Evolutionary conservation across 2,888 invertebrate genomes (phyloP).

Genomic region (Leptopilina syphax): DNA sequence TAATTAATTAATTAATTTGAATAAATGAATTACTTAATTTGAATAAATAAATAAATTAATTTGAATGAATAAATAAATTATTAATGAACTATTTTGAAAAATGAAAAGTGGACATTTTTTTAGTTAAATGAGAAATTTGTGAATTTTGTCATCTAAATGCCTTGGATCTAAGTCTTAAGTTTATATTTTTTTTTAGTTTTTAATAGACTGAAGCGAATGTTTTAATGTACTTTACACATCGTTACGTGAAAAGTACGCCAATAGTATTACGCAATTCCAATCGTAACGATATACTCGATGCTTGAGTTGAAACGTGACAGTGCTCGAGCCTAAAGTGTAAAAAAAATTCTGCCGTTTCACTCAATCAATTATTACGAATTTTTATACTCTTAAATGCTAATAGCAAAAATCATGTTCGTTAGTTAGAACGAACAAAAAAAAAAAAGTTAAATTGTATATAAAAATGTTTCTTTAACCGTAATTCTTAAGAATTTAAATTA

Average conservation of each 20-base stretch:
- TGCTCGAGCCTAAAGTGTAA: slow-evolving; percentile 19
- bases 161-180: neutral
- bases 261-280: slow-evolving; percentile 39
- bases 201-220: slow-evolving; percentile 24
- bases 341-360: slow-evolving; percentile 24
- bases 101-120: neutral
- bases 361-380: slow-evolving; percentile 36
- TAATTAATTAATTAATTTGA: too few species aligned
- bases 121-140: neutral
- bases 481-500: slow-evolving; percentile 18
- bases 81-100: neutral
- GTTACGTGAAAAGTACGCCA: slow-evolving; percentile 33
- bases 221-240: slow-evolving; percentile 37
- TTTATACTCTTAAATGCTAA: slow-evolving; percentile 33
- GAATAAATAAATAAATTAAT: neutral
- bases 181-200: neutral
- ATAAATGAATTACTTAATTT: neutral
- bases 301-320: slow-evolving; percentile 28
- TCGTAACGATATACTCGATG: slow-evolving; percentile 33
- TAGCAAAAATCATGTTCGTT: slow-evolving; percentile 34
- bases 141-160: neutral
- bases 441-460: slow-evolving; percentile 24
- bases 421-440: neutral
- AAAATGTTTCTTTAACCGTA: slow-evolving; percentile 13
- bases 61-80: neutral